Conservation (phyloP, 1,140 invertebrate species). For the Pachypsylla venusta region DNA sequence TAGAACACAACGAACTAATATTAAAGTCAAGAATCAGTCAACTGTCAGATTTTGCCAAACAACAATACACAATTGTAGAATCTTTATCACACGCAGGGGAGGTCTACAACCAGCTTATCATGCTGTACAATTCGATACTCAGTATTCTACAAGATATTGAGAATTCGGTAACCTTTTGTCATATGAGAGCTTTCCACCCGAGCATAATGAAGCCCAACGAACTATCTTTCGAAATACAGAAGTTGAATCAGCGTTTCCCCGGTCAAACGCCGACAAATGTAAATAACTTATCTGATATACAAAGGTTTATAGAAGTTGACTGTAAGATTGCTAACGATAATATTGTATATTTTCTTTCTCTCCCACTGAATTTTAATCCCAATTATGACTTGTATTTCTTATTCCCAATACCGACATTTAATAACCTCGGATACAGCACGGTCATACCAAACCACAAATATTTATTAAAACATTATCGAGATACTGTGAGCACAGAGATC, state of each 20-base stretch:
- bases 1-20: not conserved
- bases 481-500: no score
- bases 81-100: not conserved
- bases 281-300: not conserved
- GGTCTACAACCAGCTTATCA: not conserved
- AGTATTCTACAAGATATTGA: constrained; percentile 1
- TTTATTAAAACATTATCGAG: no score
- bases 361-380: not conserved
- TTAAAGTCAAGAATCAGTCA: not conserved
- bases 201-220: not conserved
- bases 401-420: not conserved
- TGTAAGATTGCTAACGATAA: not conserved
- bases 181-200: not conserved
- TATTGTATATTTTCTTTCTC: not conserved
- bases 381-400: not conserved
- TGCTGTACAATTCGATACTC: not conserved
- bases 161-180: not conserved
- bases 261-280: not conserved
- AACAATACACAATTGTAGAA: not conserved
- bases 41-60: not conserved
- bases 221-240: not conserved
- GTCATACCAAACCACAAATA: no score
- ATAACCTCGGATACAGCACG: no score
- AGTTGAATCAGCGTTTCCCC: not conserved
- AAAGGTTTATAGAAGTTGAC: not conserved